Evolutionary conservation across 2,888 invertebrate species (phyloP).

Genomic region (Tetranychus truncatus): DNA sequence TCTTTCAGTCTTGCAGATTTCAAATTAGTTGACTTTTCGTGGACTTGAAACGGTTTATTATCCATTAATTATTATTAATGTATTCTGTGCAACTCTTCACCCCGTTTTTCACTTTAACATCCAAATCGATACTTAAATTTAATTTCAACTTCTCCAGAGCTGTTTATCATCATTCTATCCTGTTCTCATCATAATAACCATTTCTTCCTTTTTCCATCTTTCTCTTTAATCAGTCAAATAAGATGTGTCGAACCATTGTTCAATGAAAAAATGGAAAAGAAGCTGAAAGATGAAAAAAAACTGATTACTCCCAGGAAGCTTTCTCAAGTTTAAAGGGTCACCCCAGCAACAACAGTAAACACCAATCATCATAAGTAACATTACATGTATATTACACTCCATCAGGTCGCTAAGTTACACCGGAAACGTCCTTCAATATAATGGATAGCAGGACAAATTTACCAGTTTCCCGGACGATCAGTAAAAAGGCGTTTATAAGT

Average conservation of each 20-base stretch:
- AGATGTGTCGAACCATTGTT: not conserved
- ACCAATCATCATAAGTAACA: not conserved
- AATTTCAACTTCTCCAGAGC: not conserved
- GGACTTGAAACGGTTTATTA: no score
- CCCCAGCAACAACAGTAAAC: not conserved
- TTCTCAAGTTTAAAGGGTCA: not conserved
- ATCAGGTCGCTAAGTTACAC: not conserved
- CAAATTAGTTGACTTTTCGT: no score
- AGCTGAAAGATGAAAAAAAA: not conserved
- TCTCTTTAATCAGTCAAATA: not conserved
- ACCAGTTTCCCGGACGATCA: not conserved
- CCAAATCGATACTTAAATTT: not conserved
- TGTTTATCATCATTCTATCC: not conserved
- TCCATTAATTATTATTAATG: no score
- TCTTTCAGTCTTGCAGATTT: no score
- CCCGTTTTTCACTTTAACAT: not conserved
- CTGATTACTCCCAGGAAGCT: not conserved
- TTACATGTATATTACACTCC: not conserved
- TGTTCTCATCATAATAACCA: not conserved
- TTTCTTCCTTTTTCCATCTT: not conserved
- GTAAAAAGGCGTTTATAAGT: not conserved
- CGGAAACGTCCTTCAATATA: not conserved
- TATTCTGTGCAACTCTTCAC: no score
- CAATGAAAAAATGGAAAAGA: not conserved
- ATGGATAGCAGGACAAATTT: not conserved